Evolutionary conservation across 1,140 invertebrate genomes (phyloP).

Genomic region (Brachionus asplanchnoidis): DNA sequence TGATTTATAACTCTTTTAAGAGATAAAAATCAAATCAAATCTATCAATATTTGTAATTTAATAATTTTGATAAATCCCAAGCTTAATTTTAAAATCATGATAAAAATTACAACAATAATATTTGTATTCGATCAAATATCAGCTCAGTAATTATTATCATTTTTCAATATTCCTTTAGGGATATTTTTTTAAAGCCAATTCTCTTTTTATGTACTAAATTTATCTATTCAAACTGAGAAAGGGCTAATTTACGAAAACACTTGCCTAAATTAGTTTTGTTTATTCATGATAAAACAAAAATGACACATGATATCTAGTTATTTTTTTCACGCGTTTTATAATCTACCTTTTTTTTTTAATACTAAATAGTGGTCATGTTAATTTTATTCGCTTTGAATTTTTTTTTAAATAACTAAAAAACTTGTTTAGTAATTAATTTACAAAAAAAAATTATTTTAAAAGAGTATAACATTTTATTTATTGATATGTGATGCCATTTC

Average conservation of each 20-base stretch:
- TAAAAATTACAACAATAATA: constrained; percentile 38
- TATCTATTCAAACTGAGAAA: constrained; percentile 17
- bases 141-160: constrained; percentile 34
- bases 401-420: too few species aligned
- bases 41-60: constrained; percentile 33
- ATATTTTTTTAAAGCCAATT: background rate
- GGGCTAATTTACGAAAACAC: constrained; percentile 24
- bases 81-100: constrained; percentile 36
- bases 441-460: too few species aligned
- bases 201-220: background rate
- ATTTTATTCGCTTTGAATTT: too few species aligned
- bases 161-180: constrained; percentile 32
- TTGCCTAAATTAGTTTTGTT: background rate
- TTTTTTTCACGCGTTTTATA: background rate
- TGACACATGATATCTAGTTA: background rate
- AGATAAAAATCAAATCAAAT: background rate
- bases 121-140: constrained; percentile 37
- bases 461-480: too few species aligned
- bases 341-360: background rate
- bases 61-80: constrained; percentile 31
- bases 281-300: background rate
- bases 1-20: constrained; percentile 19
- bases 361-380: too few species aligned
- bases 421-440: background rate
- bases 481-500: too few species aligned